Evolutionary conservation across 1,140 invertebrate genomes (phyloP).

Genomic region (Luehdorfia chinensis): DNA sequence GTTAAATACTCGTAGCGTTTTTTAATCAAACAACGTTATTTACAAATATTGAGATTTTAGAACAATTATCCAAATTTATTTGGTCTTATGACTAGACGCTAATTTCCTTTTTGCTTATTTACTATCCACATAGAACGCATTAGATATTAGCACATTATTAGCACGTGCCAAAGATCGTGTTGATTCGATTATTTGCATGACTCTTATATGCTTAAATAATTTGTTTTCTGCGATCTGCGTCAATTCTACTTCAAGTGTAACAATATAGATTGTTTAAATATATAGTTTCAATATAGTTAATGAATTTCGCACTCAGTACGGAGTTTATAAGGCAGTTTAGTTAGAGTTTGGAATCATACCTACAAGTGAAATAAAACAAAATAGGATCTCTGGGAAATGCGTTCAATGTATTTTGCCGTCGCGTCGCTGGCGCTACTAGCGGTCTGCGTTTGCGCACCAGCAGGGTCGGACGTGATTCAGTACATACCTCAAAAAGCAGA

Average conservation of each 20-base stretch:
- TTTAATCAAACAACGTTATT: too few relatives aligned
- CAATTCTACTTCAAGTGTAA: slow-evolving; percentile 45
- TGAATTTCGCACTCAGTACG: slow-evolving; percentile 45
- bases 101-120: slow-evolving; percentile 38
- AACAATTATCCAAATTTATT: too few relatives aligned
- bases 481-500: slow-evolving; percentile 56
- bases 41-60: too few relatives aligned
- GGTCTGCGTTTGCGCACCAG: slow-evolving; percentile 55
- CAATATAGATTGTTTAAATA: slow-evolving; percentile 39
- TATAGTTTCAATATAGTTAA: slow-evolving; percentile 52
- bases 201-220: slow-evolving; percentile 37
- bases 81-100: slow-evolving; percentile 28
- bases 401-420: slow-evolving; percentile 56
- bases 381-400: slow-evolving; percentile 65
- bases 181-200: slow-evolving; percentile 40
- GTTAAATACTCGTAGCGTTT: too few relatives aligned
- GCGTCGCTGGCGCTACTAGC: slow-evolving; percentile 60
- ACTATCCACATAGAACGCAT: slow-evolving; percentile 26
- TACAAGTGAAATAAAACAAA: slow-evolving; percentile 35
- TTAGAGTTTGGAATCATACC: slow-evolving; percentile 18
- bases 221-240: slow-evolving; percentile 45
- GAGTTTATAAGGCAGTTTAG: slow-evolving; percentile 39
- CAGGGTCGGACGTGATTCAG: slow-evolving; percentile 52
- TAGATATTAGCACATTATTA: slow-evolving; percentile 34
- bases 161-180: slow-evolving; percentile 45